Evolutionary conservation across 1,140 invertebrate species (phyloP), one percentile per base, ranked within the genome.

Genomic region (Aphelinus certus): DNA sequence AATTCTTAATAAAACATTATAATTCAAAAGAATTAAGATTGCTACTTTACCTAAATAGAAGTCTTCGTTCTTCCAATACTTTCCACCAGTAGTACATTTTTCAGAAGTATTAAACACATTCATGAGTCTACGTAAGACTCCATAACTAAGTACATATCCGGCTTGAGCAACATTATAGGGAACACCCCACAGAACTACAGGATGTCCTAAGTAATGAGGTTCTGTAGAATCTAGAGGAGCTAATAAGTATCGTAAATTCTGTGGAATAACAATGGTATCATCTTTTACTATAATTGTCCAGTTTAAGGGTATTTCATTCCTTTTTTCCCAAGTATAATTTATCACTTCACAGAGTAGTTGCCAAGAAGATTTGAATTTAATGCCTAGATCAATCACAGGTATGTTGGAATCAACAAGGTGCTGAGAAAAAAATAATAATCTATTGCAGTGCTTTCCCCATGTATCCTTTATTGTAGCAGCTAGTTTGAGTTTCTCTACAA

Each of bases 1-100:
- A 26, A 26, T 26, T 26, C 26, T 26, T 26, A 26, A 26, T 26
- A 26, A 26, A 26, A 26, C 26, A 26, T 26, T 26, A 26, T 53
- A 53, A 6, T 53, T 53, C 51, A 53, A 53, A 53, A 4, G 51
- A 53, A 53, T 6, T 43, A 48, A 66, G 45, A 61, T 42, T 62
- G 49, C 49, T 72, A 47, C 57, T 66, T 84, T 84, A 89, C 89
- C 89, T 56, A 90, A 85, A 79, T 90, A 90, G 81, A 86, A 89
- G 84, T 90, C 90, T 81, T 90, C 89, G 75, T 89, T 89, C 72
- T 89, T 90, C 88, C 89, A 89, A 79, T 86, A 89, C 70, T 86
- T 88, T 68, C 89, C 89, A 61, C 88, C 83, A 1, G 76, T 64
- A 26, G 77, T 72, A 78, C 89, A 90, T 51, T 83, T 84, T 51